Base-by-base conservation (phyloP, 53 echinoderm and acorn worm genomes). In the Crossaster papposus region DNA sequence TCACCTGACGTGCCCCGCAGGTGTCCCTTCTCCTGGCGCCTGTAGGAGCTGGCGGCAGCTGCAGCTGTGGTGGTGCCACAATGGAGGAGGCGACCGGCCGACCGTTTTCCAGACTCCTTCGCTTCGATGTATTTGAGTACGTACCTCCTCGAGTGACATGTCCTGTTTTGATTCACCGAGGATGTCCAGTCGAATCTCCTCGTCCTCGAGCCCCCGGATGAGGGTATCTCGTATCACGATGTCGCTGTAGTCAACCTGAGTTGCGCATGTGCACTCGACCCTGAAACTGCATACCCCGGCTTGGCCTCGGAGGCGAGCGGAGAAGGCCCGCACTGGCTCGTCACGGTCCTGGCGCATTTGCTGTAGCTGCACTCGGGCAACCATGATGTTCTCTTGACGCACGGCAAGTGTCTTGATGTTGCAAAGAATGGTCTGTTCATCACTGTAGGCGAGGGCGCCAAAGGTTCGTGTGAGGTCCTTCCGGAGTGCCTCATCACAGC, bases 381-480 rank as follows among this genome's bases (percentile, higher is more conserved):
- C 89, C 94, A 94, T 94, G 81, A 88, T 29, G 77, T 93, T 86
- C 34, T 93, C 90, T 68, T 90, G 78, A 30, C 89, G 79, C 33
- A 91, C 91, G 15, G 89, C 93, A 23, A 91, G 81, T 4, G 64
- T 79, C 68, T 85, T 83, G 51, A 94, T 91, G 77, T 83, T 74
- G 63, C 79, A 34, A 18, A 94, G 72, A 22, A 89, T 68, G 14
- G 72, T 85, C 18, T 74, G 89, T 55, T 89, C 91, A 70, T 83
- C 17, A 68, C 89, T 94, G 72, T 23, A 28, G 73, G 89, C 83
- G 9, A 94, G 89, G 78, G 82, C 91, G 36, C 91, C 89, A 35
- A 86, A 77, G 79, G 85, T 78, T 23, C 72, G 20, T 50, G 53
- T 86, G 77, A 94, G 89, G 92, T 92, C 92, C 82, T 77, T 82